Percentiles rank a stretch among this genome's conserved stretches.
phyloP scores from a whole-genome alignment of 1,140 invertebrate species.

The Conus ventricosus region DNA sequence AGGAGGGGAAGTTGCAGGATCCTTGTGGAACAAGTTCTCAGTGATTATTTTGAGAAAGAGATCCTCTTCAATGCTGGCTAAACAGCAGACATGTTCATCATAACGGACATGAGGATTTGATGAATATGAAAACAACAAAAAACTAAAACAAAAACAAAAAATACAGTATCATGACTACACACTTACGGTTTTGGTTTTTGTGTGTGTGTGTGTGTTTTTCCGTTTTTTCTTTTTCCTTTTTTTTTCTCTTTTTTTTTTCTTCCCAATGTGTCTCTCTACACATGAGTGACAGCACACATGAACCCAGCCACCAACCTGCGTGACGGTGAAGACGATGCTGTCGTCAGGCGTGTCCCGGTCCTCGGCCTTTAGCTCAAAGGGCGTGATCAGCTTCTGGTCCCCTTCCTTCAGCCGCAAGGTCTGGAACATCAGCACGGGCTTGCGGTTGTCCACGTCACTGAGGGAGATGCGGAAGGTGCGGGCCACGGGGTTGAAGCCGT shows the following conservation, averaged over 20 bases:
- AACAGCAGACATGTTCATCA: too few relatives aligned
- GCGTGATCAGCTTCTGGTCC: conserved; percentile 70
- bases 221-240: too few relatives aligned
- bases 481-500: conserved; percentile 72
- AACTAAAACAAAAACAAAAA: too few relatives aligned
- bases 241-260: too few relatives aligned
- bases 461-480: conserved; percentile 74
- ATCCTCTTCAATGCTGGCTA: too few relatives aligned
- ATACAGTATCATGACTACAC: neutral
- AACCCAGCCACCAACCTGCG: conserved; percentile 47
- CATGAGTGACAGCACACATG: neutral
- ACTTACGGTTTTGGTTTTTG: neutral
- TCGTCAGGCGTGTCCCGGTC: conserved; percentile 72
- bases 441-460: conserved; percentile 74
- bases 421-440: conserved; percentile 71
- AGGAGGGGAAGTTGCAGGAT: too few relatives aligned
- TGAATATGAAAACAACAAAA: too few relatives aligned
- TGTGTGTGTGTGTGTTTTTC: neutral
- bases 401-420: conserved; percentile 71
- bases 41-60: too few relatives aligned
- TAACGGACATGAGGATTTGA: too few relatives aligned
- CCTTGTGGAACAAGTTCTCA: too few relatives aligned
- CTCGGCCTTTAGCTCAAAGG: conserved; percentile 74
- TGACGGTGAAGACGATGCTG: conserved; percentile 69
- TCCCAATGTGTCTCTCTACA: too few relatives aligned